Evolutionary conservation across 2,888 invertebrate genomes (phyloP), one percentile per base, ranked within the genome.

Genomic region (Polyommatus iphigenia): DNA sequence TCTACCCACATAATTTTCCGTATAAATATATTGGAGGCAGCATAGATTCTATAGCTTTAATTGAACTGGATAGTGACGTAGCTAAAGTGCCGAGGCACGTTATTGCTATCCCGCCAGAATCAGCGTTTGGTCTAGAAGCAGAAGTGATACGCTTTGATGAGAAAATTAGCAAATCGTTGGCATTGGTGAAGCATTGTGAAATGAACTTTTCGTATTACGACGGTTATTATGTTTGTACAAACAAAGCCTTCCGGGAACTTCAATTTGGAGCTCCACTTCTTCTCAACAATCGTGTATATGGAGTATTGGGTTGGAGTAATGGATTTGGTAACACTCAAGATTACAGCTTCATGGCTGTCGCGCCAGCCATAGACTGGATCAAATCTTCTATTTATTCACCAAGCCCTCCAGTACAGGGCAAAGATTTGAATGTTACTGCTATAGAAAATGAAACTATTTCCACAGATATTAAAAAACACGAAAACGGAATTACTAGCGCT

Each of bases 241-340:
- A 79, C n/a, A 86, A 85, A 62, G 76, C 82, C 77, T 18, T 78
- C 79, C 67, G 57, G 73, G 77, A 80, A 20, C 86, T 86, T 78
- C 80, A 81, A 54, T 79, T 88, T 80, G 91, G 91, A 2, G 79
- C 85, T 8, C 90, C 91, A 2, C 81, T 90, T 29, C 79, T 90
- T 29, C 78, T 88, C n/a, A 81, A 85, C n/a, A 83, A 83, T 41
- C 82, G 82, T 78, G 81, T 90, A 76, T 77, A 88, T 57, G 80
- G 81, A 6, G 77, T 83, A 41, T 77, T 75, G 67, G 79, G 80
- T 32, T 32, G 32, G 32, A 32, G 32, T 20, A 72, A 78, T 29
- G 79, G 78, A 36, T 62, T 32, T 13, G 20, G 50, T 73, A 72
- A 76, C 59, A 41, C 7, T 77, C 71, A 32, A 50, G 54, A 79